Conservation (phyloP, 2,888 invertebrate species). For the Bombylius discolor region DNA sequence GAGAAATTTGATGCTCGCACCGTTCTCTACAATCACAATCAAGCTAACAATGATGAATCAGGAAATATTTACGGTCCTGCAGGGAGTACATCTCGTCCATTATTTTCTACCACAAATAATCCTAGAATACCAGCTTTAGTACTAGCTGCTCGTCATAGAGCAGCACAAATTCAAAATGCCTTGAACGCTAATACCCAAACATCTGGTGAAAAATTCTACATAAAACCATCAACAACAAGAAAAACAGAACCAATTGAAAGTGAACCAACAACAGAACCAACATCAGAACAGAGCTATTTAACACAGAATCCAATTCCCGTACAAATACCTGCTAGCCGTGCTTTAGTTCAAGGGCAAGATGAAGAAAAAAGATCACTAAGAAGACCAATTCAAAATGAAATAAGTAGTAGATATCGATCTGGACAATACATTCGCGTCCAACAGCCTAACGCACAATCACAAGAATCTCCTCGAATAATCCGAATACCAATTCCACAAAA, state of each 20-base stretch:
- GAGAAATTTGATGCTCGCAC: conserved; percentile 35
- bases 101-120: conserved; percentile 51
- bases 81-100: conserved; percentile 48
- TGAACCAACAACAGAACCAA: conserved; percentile 42
- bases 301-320: conserved; percentile 44
- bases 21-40: neutral
- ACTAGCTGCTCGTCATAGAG: conserved; percentile 39
- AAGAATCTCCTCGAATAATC: conserved; percentile 5
- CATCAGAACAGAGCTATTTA: conserved; percentile 39
- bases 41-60: conserved; percentile 43
- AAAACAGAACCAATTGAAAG: conserved; percentile 31
- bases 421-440: conserved; percentile 38
- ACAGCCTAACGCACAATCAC: neutral
- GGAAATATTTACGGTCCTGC: conserved; percentile 57
- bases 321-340: conserved; percentile 40
- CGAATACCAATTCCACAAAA: conserved; percentile 32
- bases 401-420: neutral
- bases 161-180: conserved; percentile 20
- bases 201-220: conserved; percentile 34
- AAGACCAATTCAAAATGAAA: conserved; percentile 1
- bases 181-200: conserved; percentile 9
- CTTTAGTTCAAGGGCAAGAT: conserved; percentile 13
- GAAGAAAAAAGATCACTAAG: conserved; percentile 11
- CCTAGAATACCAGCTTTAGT: conserved; percentile 43
- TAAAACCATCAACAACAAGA: conserved; percentile 9